Evolutionary conservation across 1,140 invertebrate species (phyloP).

Genomic region (Stegodyphus mimosarum): DNA sequence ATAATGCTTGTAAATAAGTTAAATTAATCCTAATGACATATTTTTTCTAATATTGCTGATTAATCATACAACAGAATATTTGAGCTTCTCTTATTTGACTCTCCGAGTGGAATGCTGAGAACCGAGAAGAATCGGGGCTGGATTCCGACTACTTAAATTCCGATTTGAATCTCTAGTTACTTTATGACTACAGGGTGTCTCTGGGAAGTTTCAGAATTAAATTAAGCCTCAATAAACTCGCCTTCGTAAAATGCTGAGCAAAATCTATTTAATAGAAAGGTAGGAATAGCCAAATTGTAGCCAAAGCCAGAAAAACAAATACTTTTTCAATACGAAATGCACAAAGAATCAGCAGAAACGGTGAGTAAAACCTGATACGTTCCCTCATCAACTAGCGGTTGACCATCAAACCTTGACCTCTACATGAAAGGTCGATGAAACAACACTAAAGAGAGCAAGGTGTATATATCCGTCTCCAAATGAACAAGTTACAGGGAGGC

Average conservation of each 20-base stretch:
- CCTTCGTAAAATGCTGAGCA: background rate
- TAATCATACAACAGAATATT: no score
- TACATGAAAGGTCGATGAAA: slow-evolving; percentile 10
- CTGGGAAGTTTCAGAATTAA: no score
- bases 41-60: no score
- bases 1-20: no score
- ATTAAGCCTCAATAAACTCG: no score
- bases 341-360: background rate
- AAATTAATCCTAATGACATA: no score
- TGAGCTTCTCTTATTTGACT: no score
- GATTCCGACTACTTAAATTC: no score
- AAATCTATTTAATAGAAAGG: background rate
- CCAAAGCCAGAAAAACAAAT: background rate
- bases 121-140: no score
- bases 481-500: slow-evolving; percentile 13
- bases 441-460: slow-evolving; percentile 25
- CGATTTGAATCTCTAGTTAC: no score
- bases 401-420: slow-evolving; percentile 26
- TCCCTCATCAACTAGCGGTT: background rate
- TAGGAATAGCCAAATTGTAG: background rate
- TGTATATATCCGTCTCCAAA: slow-evolving; percentile 31
- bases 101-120: no score
- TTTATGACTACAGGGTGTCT: no score
- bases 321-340: background rate
- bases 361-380: background rate